Base-by-base conservation (phyloP, 2,888 invertebrate genomes). In the Colletes collaris region DNA sequence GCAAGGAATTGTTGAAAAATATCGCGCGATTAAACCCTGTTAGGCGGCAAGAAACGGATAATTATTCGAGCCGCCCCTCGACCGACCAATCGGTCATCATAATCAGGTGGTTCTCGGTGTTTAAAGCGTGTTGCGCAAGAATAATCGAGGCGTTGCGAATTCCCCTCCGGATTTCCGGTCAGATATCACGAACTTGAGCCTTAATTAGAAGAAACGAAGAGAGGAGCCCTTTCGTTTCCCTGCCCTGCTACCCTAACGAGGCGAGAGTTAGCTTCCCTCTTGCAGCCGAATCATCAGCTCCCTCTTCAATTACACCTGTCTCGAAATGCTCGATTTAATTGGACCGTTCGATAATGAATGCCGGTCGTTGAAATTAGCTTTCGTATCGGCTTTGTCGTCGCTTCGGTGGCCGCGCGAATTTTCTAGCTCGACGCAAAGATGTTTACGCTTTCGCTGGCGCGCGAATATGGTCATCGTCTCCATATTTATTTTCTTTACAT, bases 181-280 rank as follows among this genome's bases (percentile, higher is more conserved):
- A 62, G 76, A 76, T 66, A 72, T 67, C 58, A 40, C 70, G 53
- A 60, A 63, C 62, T 40, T 5, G 27, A 46, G 62, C 53, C 44
- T 83, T 83, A 85, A 85, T 85, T 85, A 68, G 73, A 75, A 85
- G 83, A 79, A 79, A 72, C 72, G 76, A 79, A 60, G 44, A 53
- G 58, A 50, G 16, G 55, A 78, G 60, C 60, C 77, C 65, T 67
- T 68, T 66, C 70, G 65, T 68, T 75, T 70, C 46, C 44, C 63
- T 50, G 37, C 19, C 27, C 50, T 11, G 58, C 46, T 27, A 58
- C 37, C 62, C 40, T 46, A 64, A 72, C 72, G 63, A 67, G 49
- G n/a, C 55, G 64, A 52, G 68, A 63, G 62, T 55, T 27, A 5
- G 49, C 6, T 65, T 70, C 58, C 52, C 65, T 72, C 58, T 78